phyloP scores from a whole-genome alignment of 2,888 invertebrate genomes.

The Anthophora plumipes region DNA sequence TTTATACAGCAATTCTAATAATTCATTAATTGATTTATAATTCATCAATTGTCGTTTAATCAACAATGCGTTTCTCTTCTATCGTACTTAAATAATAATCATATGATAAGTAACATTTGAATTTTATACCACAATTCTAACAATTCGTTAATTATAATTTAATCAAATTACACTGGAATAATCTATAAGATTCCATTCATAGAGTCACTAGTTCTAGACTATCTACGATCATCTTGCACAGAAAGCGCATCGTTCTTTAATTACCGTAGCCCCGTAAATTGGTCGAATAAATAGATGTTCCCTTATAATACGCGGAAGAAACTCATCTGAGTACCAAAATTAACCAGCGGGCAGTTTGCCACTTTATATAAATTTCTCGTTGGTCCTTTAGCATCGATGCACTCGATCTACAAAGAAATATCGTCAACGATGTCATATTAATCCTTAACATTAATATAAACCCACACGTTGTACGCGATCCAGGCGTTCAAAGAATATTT shows the following conservation, averaged over 20 bases:
- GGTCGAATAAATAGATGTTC: constrained; percentile 42
- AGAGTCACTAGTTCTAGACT: neutral
- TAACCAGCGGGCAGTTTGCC: constrained; percentile 60
- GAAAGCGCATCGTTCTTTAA: constrained; percentile 16
- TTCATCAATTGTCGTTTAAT: constrained; percentile 25
- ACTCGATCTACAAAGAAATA: constrained; percentile 26
- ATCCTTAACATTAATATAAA: neutral
- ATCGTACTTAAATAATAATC: neutral
- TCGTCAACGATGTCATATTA: neutral
- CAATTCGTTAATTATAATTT: too few species aligned
- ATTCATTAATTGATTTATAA: constrained; percentile 38
- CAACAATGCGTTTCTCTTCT: neutral
- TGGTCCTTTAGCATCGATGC: constrained; percentile 39
- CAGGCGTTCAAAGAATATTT: neutral
- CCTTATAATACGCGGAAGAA: constrained; percentile 61
- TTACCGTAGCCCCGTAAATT: constrained; percentile 35
- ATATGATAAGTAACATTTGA: neutral
- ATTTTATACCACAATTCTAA: neutral
- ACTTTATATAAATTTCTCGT: constrained; percentile 56
- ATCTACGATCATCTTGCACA: neutral
- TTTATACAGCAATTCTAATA: too few species aligned
- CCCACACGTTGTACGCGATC: neutral
- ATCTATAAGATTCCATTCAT: too few species aligned
- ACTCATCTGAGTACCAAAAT: constrained; percentile 41
- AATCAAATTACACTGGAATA: neutral